Base-by-base conservation (phyloP, 2,888 invertebrate species). In the Cosmia pyralina region DNA sequence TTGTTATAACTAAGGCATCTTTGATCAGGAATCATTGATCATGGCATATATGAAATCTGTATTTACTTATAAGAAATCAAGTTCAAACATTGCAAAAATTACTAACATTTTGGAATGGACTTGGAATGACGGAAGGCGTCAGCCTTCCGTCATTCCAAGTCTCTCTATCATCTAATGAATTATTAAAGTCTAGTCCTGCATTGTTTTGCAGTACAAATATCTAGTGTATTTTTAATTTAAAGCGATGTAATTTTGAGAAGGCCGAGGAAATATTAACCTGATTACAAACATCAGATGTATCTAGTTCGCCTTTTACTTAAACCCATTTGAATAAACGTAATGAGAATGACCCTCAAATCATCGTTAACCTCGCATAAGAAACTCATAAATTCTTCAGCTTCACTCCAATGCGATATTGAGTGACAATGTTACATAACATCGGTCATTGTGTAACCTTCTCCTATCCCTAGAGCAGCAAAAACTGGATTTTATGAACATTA, bases 341-440 rank as follows among this genome's bases (percentile, higher is more conserved):
- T 63, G 8, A 77, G 71, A 67, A 72, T 74, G 75, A 74, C 75
- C 79, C 77, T 65, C 75, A 77, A 83, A 81, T 72, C 75, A 79
- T 82, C 75, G 68, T 75, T 82, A 80, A 83, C 79, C 80, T 79
- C 77, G 70, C 66, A 79, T 76, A 55, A 72, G 67, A 79, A 75
- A 83, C 83, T 83, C 83, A 82, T 87, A 85, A 85, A 88, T 88
- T 81, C 80, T 69, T 28, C 28, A 28, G 28, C 28, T 28, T 84
- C 85, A 85, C 72, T 72, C 69, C 76, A 78, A 62, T 80, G 80
- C 81, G 69, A 81, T 77, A 64, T 70, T 74, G 73, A 88, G 70
- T 86, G 87, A 85, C 84, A 87, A 79, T 75, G 68, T 87, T 89
- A 83, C 82, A 62, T 77, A 87, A 87, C 85, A 84, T 62, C 75